Evolutionary conservation across 2,888 invertebrate genomes (phyloP), one percentile per base, ranked within the genome.

Genomic region (Megalurothrips usitatus): DNA sequence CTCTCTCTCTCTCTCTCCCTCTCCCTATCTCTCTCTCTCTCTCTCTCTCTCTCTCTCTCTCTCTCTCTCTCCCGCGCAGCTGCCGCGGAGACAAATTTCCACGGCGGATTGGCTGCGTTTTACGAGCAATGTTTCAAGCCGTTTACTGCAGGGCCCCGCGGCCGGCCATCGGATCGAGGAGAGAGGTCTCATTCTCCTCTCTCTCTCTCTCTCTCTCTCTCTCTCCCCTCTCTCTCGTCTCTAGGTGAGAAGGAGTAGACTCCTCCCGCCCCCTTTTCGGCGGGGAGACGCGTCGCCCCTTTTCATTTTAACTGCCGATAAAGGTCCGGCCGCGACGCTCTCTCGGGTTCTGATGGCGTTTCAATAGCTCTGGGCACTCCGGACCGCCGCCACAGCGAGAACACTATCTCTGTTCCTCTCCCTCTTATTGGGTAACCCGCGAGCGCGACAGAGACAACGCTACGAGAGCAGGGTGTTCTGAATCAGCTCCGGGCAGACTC

Each of bases 41-140:
- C 34, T 43, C 34, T 43, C 34, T 58, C 58, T 6, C 58, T 14
- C 58, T 1, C 6, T n/a, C 58, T 58, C 12, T 10, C 10, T 52
- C 10, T 17, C 52, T 52, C 12, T 10, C 10, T 52, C 10, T 17
- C 52, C 10, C 52, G 52, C 19, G n/a, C 0, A 58, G 34, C 2
- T 43, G 34, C 34, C 6, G 34, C 58, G 68, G 68, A 26, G 68
- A 75, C 68, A 75, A 75, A 75, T 75, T 75, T 75, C 23, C 26
- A 26, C 23, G 26, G 68, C n/a, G 23, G 26, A 75, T 75, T 75
- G 68, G 68, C 68, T 26, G 26, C 34, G 68, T 75, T 75, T 75
- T 75, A 75, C 68, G 68, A 26, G 68, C 68, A 26, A 75, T 75
- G 68, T 75, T 75, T 26, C 68, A 75, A 75, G 68, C 26, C 58